phyloP scores from a whole-genome alignment of 2,888 invertebrate species.

The Caenorhabditis angaria region DNA sequence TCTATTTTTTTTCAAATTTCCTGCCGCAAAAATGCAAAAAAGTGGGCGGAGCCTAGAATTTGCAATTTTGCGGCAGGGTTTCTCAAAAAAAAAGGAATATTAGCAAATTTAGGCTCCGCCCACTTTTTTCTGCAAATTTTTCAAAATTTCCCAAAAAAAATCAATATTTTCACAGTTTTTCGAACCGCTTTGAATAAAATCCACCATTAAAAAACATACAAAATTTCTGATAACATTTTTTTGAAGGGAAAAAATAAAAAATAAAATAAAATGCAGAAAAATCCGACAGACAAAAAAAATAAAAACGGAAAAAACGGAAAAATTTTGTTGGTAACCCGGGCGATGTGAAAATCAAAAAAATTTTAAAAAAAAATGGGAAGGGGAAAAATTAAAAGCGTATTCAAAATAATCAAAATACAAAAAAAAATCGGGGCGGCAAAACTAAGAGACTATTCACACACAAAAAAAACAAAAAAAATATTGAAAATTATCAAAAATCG shows the following conservation, averaged over 20 bases:
- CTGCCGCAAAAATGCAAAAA: too few relatives aligned
- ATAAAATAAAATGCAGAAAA: too few relatives aligned
- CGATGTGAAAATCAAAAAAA: constrained; percentile 6
- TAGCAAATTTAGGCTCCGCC: neutral
- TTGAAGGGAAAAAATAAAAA: too few relatives aligned
- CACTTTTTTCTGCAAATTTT: neutral
- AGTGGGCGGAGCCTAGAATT: neutral
- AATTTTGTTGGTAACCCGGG: too few relatives aligned
- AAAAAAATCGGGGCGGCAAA: neutral
- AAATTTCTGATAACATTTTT: too few relatives aligned
- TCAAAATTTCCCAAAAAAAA: too few relatives aligned
- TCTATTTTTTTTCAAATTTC: too few relatives aligned
- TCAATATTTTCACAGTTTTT: too few relatives aligned
- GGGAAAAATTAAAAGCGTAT: constrained; percentile 9
- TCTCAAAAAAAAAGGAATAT: neutral
- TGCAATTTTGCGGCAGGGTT: neutral
- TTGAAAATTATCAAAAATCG: neutral
- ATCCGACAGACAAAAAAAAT: too few relatives aligned
- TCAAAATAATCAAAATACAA: constrained; percentile 12
- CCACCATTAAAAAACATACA: too few relatives aligned
- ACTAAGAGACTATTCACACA: neutral
- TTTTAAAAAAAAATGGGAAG: constrained; percentile 6
- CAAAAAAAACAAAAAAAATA: neutral
- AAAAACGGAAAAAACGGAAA: constrained; percentile 6
- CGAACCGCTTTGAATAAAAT: too few relatives aligned